Evolutionary conservation across 2,888 invertebrate species (phyloP), one percentile per base, ranked within the genome.

Genomic region (Calliscelio sp.): DNA sequence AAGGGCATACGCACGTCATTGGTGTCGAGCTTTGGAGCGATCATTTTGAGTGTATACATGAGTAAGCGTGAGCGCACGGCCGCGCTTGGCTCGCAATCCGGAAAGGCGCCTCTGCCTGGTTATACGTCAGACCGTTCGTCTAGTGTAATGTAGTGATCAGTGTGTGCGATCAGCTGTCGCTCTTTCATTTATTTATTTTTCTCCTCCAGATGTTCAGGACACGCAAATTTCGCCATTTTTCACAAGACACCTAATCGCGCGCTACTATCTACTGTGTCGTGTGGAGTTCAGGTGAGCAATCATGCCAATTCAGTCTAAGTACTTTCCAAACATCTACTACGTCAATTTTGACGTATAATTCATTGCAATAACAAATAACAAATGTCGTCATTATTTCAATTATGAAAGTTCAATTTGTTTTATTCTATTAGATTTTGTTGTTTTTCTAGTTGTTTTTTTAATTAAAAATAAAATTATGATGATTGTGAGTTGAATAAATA

Each of bases 171-270:
- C 81, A 81, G 81, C 81, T 81, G 81, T 80, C 71, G 41, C 35
- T 46, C 1, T 75, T 81, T 70, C 61, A 51, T 81, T 74, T 81
- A 81, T 81, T 81, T 81, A 75, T 75, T 81, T 81, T 75, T 41
- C 28, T 80, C 80, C 81, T 70, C 81, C 66, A 74, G 81, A 81
- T 81, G 81, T 68, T 74, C 44, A 61, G 75, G 59, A 61, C 22
- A 75, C 68, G 44, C 25, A 41, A n/a, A 51, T 28, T 16, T 68
- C 41, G 57, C 38, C 46, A 65, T 70, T 65, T 65, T 80, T 55
- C 66, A 73, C 57, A 32, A 61, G 24, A 8, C 44, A 55, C 55
- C 18, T 81, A 61, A 78, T 51, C 55, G 35, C 22, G 46, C 35
- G 16, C 59, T n/a, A n/a, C n/a, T n/a, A n/a, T n/a, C n/a, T n/a